A percentile compares a stretch with the other conserved stretches of the same genome.
Evolutionary conservation across 1,140 invertebrate genomes (phyloP).

Genomic region (Drosophila malerkotliana): DNA sequence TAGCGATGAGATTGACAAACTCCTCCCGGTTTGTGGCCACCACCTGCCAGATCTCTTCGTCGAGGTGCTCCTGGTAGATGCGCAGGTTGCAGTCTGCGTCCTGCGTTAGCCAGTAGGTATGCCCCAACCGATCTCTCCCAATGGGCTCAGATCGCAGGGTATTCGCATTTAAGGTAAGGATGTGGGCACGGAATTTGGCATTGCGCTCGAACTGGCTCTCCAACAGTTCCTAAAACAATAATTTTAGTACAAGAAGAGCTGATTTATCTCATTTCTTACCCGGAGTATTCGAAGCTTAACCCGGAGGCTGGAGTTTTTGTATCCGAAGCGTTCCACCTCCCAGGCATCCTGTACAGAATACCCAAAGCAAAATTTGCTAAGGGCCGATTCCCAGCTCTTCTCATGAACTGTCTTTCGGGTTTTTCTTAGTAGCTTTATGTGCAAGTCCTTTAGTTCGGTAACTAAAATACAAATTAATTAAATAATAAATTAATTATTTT

Average conservation of each 20-base stretch:
- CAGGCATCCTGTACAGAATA: conserved; percentile 95
- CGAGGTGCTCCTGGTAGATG: conserved; percentile 96
- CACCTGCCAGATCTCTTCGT: conserved; percentile 97
- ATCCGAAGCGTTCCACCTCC: conserved; percentile 98
- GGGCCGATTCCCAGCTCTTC: conserved; percentile 95
- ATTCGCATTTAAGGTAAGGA: conserved; percentile 92
- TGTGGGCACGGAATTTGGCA: conserved; percentile 95
- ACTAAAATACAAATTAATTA: conserved; percentile 85
- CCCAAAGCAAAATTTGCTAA: conserved; percentile 95
- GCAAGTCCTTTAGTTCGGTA: conserved; percentile 91
- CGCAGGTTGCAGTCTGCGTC: conserved; percentile 95
- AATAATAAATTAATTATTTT: too few relatives aligned
- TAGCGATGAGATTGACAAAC: conserved; percentile 89
- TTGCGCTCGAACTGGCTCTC: conserved; percentile 98
- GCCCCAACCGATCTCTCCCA: conserved; percentile 94
- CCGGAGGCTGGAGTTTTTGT: conserved; percentile 94
- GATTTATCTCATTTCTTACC: conserved; percentile 79
- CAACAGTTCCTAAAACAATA: conserved; percentile 89
- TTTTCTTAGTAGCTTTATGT: conserved; percentile 95
- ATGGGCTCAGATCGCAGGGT: conserved; percentile 94
- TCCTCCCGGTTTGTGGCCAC: conserved; percentile 93
- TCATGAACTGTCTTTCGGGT: conserved; percentile 92
- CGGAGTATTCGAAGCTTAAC: conserved; percentile 96
- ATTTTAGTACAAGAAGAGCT: not conserved
- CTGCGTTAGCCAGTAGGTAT: conserved; percentile 96